phyloP scores from a whole-genome alignment of 1,140 invertebrate species.

The Drosophila setifemur region DNA sequence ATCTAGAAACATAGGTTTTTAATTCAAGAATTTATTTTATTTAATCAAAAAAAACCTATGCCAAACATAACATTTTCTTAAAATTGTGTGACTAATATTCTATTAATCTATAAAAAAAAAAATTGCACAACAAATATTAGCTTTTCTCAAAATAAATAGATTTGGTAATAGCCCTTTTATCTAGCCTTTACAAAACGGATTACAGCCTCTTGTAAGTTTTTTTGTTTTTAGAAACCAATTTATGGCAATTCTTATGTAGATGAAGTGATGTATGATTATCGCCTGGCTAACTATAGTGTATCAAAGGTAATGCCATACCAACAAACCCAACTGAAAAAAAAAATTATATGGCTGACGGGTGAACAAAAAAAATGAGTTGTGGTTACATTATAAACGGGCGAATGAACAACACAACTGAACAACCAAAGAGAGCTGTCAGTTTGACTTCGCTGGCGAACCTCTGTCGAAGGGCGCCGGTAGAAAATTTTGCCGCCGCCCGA shows the following conservation, averaged over 20 bases:
- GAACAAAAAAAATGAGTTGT: constrained; percentile 47
- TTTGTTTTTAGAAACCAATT: constrained; percentile 4
- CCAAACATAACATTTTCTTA: no score
- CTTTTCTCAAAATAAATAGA: neutral
- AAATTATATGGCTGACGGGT: constrained; percentile 41
- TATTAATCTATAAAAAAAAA: neutral
- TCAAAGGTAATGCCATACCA: constrained; percentile 43
- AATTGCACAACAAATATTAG: neutral
- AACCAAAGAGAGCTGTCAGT: constrained; percentile 35
- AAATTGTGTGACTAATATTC: neutral
- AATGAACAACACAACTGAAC: constrained; percentile 50
- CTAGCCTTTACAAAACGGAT: constrained; percentile 5
- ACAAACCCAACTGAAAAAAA: constrained; percentile 22
- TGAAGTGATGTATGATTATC: constrained; percentile 38
- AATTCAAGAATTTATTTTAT: no score
- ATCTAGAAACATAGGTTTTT: no score
- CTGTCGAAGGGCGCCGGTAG: constrained; percentile 55
- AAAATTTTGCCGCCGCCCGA: constrained; percentile 14
- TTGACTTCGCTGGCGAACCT: constrained; percentile 32
- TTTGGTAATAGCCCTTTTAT: neutral
- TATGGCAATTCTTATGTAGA: constrained; percentile 26
- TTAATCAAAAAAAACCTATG: no score
- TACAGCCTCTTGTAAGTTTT: constrained; percentile 17
- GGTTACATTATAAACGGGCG: constrained; percentile 76
- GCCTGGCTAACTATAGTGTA: constrained; percentile 42